Base-by-base conservation (phyloP, 2,797 vertebrate species). In the Anguilla obscura region DNA sequence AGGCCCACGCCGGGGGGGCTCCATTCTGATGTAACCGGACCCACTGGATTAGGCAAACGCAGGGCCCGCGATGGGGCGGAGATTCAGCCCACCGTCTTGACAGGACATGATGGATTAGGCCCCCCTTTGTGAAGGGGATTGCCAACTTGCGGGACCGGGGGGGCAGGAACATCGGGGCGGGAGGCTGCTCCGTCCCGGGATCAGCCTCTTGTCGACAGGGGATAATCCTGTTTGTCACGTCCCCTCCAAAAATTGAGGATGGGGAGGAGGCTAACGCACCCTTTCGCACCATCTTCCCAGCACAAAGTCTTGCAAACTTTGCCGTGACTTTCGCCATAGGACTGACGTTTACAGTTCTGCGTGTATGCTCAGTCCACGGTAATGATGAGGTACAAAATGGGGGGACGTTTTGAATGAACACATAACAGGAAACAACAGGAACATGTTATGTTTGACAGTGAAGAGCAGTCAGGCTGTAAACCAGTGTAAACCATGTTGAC, bases 11-110 rank as follows among this genome's bases (percentile, higher is more conserved):
- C 33, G 92, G 93, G 90, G 87, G 58, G 74, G 33, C 87, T 86
- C 89, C 92, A 93, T 95, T 94, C 92, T 90, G 88, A 92, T 85
- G 89, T 89, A 90, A 87, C 91, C 90, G 50, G 36, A 91, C 83
- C 92, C 93, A 89, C 89, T 91, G 92, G 92, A 93, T 95, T 94
- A 95, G 93, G 94, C 92, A 94, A 94, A 94, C 90, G 90, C 86
- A 69, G 36, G 88, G 90, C 71, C 90, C 91, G 86, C 52, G 76
- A 63, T 83, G 85, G 85, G 89, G 86, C 71, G 84, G 76, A 88
- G 86, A 92, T 93, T 94, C 36, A 93, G 91, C 90, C 91, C 93
- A 93, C 91, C 86, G 92, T 92, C 89, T 90, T 94, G 92, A 91
- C 90, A 88, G 91, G 90, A 91, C 90, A 85, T 91, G 92, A 91